These are phyloP conservation scores for Polymixis lichenea DNA, from an alignment of 2,888 invertebrate genomes.

Conservation along the genomic window DNA sequence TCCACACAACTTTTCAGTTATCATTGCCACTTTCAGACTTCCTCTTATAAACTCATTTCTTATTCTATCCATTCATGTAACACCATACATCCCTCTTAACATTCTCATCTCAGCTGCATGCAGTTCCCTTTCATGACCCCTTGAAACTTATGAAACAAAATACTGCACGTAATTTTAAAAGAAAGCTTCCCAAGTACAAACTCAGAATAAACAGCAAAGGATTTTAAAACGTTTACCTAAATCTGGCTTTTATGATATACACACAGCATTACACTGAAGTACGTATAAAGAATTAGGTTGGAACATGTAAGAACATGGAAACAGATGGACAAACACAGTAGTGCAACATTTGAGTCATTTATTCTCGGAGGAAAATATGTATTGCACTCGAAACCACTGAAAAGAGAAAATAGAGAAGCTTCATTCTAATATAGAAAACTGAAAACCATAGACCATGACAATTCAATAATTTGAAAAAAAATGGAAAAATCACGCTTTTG, in stretches of 20 bases:
- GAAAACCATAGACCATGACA: too few relatives aligned
- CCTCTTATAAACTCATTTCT: too few relatives aligned
- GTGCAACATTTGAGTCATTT: slow-evolving; percentile 55
- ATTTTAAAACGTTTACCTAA: slow-evolving; percentile 35
- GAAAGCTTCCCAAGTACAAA: not conserved
- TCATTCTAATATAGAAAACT: not conserved
- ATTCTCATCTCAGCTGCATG: too few relatives aligned
- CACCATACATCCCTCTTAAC: too few relatives aligned
- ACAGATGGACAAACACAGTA: slow-evolving; percentile 58
- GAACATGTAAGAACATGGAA: slow-evolving; percentile 32
- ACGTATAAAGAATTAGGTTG: slow-evolving; percentile 51
- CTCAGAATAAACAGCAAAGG: slow-evolving; percentile 1
- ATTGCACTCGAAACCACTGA: slow-evolving; percentile 31
- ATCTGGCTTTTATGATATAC: slow-evolving; percentile 36
- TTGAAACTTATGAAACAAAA: not conserved
- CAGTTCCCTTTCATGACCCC: too few relatives aligned
- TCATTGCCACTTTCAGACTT: too few relatives aligned
- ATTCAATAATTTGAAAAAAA: too few relatives aligned
- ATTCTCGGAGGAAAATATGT: slow-evolving; percentile 56
- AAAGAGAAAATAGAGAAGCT: not conserved
- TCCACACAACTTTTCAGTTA: too few relatives aligned
- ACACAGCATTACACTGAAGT: slow-evolving; percentile 37
- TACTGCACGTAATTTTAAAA: not conserved
- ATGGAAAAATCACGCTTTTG: too few relatives aligned
- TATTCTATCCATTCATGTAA: too few relatives aligned